Base-by-base conservation (phyloP, 2,888 invertebrate genomes). In the Himalopsyche anomala region DNA sequence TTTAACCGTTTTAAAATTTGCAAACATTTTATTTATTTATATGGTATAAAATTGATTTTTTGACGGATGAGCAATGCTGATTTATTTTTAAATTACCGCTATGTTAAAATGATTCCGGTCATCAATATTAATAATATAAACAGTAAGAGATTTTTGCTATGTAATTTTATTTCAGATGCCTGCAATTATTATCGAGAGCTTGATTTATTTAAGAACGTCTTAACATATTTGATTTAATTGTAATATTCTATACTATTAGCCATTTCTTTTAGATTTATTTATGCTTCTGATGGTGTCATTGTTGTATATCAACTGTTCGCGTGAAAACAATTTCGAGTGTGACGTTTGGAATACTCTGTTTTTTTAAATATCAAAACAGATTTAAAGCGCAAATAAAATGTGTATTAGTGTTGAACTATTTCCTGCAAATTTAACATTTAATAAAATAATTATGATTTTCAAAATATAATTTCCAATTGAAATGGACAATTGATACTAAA, bases 301-400 rank as follows among this genome's bases (percentile, higher is more conserved):
- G 62, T 19, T 62, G 28, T 3, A n/a, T 6, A 62, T n/a, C 15
- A 51, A 45, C 15, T 51, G 2, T 19, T 62, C 3, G 19, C 9
- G 19, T 62, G 11, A 28, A 19, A 62, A 19, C 19, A 4, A 3
- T 2, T 62, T 19, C 9, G 3, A 3, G 8, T 4, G 19, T 19
- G 19, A 19, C 19, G 4, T 19, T 62, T 62, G 3, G 4, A n/a
- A 62, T 62, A 56, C 5, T 56, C 56, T 56, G 56, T 19, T 56
- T 56, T n/a, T n/a, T 28, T 28, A 28, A 28, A 56, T n/a, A 45
- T 11, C 2, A 45, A 45, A 8, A 45, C 11, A 8, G 8, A 62
- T 62, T 19, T 19, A 62, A 9, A 19, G 62, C 62, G 62, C 62
- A 62, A 62, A 62, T 11, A 62, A 62, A 62, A 62, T 62, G 62